phyloP scores from a whole-genome alignment of 30 jellyfish, hydroid and myxozoan genomes.

The Haliclystus octoradiatus region DNA sequence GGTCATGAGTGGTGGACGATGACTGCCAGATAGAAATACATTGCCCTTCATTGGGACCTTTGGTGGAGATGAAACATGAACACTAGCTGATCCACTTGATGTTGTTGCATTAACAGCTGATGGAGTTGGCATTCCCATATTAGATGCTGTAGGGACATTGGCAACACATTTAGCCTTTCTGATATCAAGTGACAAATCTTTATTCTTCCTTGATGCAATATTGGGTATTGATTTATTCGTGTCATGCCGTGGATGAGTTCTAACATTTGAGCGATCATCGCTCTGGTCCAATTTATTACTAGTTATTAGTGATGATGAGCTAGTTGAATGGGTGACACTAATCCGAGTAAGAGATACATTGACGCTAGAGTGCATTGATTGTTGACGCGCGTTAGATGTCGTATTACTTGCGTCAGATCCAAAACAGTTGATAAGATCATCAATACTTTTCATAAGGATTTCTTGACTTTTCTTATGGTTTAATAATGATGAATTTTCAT shows the following conservation, averaged over 20 bases:
- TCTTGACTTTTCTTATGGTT: no score
- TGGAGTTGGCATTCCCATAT: background rate
- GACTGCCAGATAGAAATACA: background rate
- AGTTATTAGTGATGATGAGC: no score
- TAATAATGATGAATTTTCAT: background rate
- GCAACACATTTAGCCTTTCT: no score
- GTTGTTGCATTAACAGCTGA: no score
- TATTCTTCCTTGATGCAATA: background rate
- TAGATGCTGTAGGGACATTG: background rate
- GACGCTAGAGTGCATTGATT: no score
- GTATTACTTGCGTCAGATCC: background rate
- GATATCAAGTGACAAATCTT: no score
- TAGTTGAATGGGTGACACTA: background rate
- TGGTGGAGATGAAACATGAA: background rate
- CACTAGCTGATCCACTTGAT: no score
- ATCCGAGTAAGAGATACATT: background rate
- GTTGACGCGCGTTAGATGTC: background rate
- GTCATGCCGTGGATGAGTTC: background rate
- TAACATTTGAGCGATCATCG: background rate
- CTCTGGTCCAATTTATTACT: no score
- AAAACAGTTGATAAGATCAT: background rate
- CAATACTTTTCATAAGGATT: background rate
- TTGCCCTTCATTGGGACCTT: background rate
- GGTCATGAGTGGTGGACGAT: background rate
- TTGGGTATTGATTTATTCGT: background rate